Conservation (phyloP, 64 coral and sea anemone genomes). For the Exaiptasia diaphana region DNA sequence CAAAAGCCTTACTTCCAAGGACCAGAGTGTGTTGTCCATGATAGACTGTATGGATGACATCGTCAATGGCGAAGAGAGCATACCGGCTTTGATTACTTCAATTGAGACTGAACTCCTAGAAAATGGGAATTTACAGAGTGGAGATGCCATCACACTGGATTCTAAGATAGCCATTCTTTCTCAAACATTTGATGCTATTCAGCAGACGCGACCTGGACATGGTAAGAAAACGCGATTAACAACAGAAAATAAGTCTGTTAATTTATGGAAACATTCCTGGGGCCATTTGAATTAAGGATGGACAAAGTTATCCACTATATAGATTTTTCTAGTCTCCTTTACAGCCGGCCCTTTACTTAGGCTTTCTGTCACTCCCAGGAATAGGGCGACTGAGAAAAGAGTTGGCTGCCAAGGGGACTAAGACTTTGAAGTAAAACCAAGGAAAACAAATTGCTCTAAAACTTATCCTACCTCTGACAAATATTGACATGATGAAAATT, state of each 20-base stretch:
- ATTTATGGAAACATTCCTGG: not conserved
- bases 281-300: no score
- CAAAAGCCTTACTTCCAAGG: slow-evolving; percentile 75
- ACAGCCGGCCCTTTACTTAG: no score
- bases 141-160: not conserved
- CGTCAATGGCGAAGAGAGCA: not conserved
- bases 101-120: not conserved
- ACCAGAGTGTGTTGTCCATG: slow-evolving; percentile 65
- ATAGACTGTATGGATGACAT: slow-evolving; percentile 65
- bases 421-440: no score
- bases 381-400: no score
- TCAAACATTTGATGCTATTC: slow-evolving; percentile 16
- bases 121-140: not conserved
- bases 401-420: no score
- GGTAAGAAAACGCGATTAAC: not conserved
- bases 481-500: no score
- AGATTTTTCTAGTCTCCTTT: no score
- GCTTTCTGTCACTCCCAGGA: no score
- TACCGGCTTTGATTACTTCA: not conserved
- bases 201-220: not conserved
- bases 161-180: not conserved
- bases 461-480: no score
- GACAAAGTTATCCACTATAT: no score
- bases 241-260: not conserved
- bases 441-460: no score